Conservation (phyloP, 2,888 invertebrate genomes). For the Limnephilus rhombicus region DNA sequence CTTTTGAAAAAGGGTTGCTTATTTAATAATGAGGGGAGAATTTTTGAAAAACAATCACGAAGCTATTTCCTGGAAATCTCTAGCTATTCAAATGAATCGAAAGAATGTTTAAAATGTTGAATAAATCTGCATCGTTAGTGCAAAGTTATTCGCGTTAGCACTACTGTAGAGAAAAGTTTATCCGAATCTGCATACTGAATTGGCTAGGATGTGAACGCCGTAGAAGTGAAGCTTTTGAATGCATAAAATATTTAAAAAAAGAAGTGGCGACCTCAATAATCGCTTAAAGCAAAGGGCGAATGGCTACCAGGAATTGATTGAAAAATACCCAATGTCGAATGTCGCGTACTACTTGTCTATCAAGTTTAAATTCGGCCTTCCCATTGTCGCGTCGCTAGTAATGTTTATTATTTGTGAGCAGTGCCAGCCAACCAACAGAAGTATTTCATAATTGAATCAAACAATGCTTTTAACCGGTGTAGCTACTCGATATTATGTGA, state of each 20-base stretch:
- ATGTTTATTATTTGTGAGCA: slow-evolving; percentile 2
- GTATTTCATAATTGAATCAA: slow-evolving; percentile 38
- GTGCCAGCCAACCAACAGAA: slow-evolving; percentile 10
- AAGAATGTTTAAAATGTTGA: background rate
- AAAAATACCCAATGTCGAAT: background rate
- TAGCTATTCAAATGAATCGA: background rate
- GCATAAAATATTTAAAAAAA: background rate
- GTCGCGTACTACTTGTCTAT: slow-evolving; percentile 10
- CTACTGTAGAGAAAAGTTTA: background rate
- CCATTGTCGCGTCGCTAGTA: background rate
- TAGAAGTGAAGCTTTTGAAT: background rate
- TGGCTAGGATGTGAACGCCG: background rate
- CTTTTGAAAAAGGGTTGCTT: background rate
- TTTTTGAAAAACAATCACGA: background rate
- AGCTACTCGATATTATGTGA: slow-evolving; percentile 3
- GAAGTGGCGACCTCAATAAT: background rate
- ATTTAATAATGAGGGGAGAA: background rate
- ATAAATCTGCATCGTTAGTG: background rate
- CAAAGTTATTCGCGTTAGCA: background rate
- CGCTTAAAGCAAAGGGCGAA: slow-evolving; percentile 26
- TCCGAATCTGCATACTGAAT: background rate
- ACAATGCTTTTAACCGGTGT: background rate
- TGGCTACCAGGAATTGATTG: slow-evolving; percentile 14
- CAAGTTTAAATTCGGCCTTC: slow-evolving; percentile 20
- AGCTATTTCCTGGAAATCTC: background rate